phyloP scores from a whole-genome alignment of 2,888 invertebrate genomes.

The Pristionchus arcanus region DNA sequence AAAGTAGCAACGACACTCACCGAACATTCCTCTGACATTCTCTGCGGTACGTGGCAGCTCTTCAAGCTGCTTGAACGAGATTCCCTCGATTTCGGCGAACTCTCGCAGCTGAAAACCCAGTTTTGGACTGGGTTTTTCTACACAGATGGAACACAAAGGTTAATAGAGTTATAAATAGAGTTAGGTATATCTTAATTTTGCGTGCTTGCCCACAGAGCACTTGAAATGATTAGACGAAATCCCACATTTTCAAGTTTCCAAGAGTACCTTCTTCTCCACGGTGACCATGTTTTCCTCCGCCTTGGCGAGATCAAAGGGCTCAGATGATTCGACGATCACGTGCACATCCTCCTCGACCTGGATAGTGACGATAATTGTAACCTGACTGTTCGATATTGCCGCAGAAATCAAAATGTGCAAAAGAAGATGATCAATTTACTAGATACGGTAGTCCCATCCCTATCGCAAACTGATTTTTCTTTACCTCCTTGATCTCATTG shows the following conservation, averaged over 20 bases:
- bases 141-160: too few species aligned
- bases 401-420: too few species aligned
- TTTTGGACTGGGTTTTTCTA: too few species aligned
- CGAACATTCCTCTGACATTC: conserved; percentile 52
- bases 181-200: not conserved
- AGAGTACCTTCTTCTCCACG: conserved; percentile 19
- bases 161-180: too few species aligned
- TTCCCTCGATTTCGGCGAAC: conserved; percentile 50
- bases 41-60: conserved; percentile 23
- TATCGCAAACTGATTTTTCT: too few species aligned
- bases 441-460: not conserved
- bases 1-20: not conserved
- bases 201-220: too few species aligned
- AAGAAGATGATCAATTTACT: too few species aligned
- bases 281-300: conserved; percentile 32
- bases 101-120: conserved; percentile 13
- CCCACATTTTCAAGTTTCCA: too few species aligned
- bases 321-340: conserved; percentile 11
- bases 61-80: conserved; percentile 45
- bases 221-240: too few species aligned
- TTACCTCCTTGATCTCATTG: conserved; percentile 46
- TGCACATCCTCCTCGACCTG: conserved; percentile 22
- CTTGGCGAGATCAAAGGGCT: not conserved
- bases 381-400: not conserved
- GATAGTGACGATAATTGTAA: too few species aligned